A percentile compares a stretch with the other conserved stretches of the same genome.
Evolutionary conservation across 2,797 vertebrate species (phyloP).

Genomic region (Margarornis squamiger): DNA sequence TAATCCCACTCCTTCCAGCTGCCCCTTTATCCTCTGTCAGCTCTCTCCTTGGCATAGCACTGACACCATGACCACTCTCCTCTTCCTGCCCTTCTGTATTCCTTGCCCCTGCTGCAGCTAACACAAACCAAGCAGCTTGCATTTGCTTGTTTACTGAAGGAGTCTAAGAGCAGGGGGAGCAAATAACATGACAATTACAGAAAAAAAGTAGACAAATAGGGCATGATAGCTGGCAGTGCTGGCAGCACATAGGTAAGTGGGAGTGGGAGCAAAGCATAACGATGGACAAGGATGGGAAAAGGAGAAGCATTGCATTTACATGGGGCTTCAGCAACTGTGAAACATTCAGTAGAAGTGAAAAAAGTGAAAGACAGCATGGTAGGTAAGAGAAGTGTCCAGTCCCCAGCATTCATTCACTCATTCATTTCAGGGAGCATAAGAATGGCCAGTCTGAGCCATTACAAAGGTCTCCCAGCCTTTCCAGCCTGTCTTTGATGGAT

Average conservation of each 20-base stretch:
- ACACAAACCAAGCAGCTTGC: neutral
- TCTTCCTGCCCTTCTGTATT: neutral
- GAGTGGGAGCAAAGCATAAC: neutral
- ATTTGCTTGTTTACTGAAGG: neutral
- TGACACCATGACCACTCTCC: neutral
- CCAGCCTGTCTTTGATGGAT: neutral
- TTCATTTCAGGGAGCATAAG: neutral
- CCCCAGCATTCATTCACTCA: neutral
- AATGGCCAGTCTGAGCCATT: neutral
- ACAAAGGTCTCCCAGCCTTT: neutral
- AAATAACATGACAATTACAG: neutral
- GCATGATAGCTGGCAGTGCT: neutral
- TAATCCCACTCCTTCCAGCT: neutral
- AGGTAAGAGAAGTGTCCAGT: neutral
- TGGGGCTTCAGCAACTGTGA: neutral
- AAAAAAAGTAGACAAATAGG: neutral
- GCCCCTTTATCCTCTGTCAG: neutral
- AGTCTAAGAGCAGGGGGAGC: neutral
- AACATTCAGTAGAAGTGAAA: neutral
- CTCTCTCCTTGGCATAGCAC: neutral
- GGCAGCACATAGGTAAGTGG: neutral
- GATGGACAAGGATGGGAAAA: neutral
- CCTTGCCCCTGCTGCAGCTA: neutral
- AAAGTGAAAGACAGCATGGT: neutral
- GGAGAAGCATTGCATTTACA: neutral